These are phyloP conservation scores for Pecten maximus DNA, from an alignment of 2,888 invertebrate species.

Conservation along the genomic window DNA sequence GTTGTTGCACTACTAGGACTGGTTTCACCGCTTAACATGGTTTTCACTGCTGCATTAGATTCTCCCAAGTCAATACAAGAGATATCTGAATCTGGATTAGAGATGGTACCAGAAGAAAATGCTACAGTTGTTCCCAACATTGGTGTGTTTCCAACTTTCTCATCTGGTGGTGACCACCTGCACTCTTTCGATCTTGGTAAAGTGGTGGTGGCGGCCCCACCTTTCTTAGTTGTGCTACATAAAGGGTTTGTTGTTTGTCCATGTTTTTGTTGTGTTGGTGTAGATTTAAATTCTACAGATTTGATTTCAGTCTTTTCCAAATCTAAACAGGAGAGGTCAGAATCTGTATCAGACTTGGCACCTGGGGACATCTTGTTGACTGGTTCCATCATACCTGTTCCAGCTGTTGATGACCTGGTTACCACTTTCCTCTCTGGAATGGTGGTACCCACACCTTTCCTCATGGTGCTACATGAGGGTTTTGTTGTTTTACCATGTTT, in stretches of 20 bases:
- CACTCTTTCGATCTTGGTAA: background rate
- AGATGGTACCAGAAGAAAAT: background rate
- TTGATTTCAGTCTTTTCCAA: background rate
- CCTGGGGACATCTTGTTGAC: background rate
- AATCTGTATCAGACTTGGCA: background rate
- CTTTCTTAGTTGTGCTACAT: background rate
- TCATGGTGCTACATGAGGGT: background rate
- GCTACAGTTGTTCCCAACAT: background rate
- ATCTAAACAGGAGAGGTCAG: background rate
- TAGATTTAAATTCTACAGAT: background rate
- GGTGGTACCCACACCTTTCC: background rate
- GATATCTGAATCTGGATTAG: background rate
- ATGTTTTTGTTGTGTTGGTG: background rate
- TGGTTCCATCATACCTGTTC: background rate
- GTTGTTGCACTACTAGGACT: background rate
- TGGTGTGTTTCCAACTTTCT: background rate
- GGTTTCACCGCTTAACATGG: background rate
- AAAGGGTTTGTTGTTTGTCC: background rate
- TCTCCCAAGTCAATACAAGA: background rate
- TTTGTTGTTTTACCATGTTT: background rate
- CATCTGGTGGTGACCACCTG: background rate
- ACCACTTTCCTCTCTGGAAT: background rate
- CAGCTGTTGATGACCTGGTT: background rate
- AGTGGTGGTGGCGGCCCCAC: background rate
- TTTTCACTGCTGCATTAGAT: background rate